Base-by-base conservation (phyloP, 64 coral and sea anemone genomes). In the Acropora tenuis region DNA sequence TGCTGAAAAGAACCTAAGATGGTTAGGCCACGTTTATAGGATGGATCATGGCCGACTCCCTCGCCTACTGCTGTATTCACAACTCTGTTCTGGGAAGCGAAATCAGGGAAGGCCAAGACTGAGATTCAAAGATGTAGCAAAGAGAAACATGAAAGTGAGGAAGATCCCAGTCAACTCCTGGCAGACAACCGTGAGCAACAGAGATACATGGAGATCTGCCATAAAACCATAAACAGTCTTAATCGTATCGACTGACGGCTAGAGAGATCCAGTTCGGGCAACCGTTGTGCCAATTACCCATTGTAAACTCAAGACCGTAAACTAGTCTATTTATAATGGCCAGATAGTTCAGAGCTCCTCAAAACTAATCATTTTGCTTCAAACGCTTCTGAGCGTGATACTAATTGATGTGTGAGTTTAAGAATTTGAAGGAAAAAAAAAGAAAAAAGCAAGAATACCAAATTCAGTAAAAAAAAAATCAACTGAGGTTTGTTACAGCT, bases 51-150 rank as follows among this genome's bases (percentile, higher is more conserved):
- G 83, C 46, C 71, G 78, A 44, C 68, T 90, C 58, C 89, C 67
- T 17, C 80, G 78, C 47, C 89, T 82, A 50, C 78, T 82, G 60
- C 78, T 90, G 13, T 90, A 90, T 52, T 90, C 78, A 42, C 74
- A 89, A 58, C n/a, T 78, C 55, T 73, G 69, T 73, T 30, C 69
- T 30, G 69, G 69, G 41, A 73, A 41, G 69, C 69, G 69, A 15
- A 19, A 73, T 73, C 69, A 73, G 15, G 69, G 41, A 30, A 20
- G 41, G 18, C 69, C 69, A 41, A 73, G 69, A 3, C 15, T 73
- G 15, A 30, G 1, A 15, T 43, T 74, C 16, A 1, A 74, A 74
- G 71, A 10, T 30, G n/a, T 74, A 40, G 59, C 59, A 9, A 63
- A 63, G 59, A 63, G 59, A 63, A 63, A 63, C 12, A 30, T 30